These are phyloP conservation scores for Aphaenogaster floridana DNA, from an alignment of 1,140 invertebrate genomes.

Conservation along the genomic window DNA sequence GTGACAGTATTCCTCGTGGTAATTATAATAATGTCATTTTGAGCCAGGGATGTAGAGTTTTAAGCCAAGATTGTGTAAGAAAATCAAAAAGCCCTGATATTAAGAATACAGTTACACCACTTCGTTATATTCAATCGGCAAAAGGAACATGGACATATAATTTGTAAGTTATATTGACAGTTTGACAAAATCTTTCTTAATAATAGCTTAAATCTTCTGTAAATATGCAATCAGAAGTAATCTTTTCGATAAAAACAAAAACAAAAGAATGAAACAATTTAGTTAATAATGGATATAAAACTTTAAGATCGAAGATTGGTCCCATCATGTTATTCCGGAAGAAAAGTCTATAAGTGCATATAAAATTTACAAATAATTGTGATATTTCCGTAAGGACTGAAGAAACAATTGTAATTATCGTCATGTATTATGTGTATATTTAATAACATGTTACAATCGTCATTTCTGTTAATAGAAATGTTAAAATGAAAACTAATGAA, in stretches of 20 bases:
- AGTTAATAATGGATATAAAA: background rate
- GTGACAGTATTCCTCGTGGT: slow-evolving; percentile 78
- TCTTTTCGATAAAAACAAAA: background rate
- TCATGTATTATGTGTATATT: slow-evolving; percentile 33
- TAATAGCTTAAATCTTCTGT: slow-evolving; percentile 6
- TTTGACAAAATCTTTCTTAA: slow-evolving; percentile 45
- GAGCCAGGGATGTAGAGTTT: slow-evolving; percentile 76
- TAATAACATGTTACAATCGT: slow-evolving; percentile 35
- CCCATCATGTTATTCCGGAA: slow-evolving; percentile 32
- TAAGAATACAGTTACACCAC: slow-evolving; percentile 72
- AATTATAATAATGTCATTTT: slow-evolving; percentile 65
- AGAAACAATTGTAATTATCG: slow-evolving; percentile 52
- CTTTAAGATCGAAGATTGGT: slow-evolving; percentile 40
- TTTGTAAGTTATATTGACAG: slow-evolving; percentile 75
- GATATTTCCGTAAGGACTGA: slow-evolving; percentile 64
- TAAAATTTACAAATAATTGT: slow-evolving; percentile 69
- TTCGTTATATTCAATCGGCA: slow-evolving; percentile 83
- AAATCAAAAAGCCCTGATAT: slow-evolving; percentile 76
- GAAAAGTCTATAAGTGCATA: slow-evolving; percentile 48
- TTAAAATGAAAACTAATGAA: slow-evolving; percentile 59
- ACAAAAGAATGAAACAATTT: background rate
- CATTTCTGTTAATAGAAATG: slow-evolving; percentile 33
- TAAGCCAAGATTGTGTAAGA: slow-evolving; percentile 78
- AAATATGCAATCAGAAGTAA: slow-evolving; percentile 9
- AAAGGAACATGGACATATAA: slow-evolving; percentile 85